These are phyloP conservation scores for Drosophila koepferae DNA, from an alignment of 2,888 invertebrate genomes.

Conservation along the genomic window DNA sequence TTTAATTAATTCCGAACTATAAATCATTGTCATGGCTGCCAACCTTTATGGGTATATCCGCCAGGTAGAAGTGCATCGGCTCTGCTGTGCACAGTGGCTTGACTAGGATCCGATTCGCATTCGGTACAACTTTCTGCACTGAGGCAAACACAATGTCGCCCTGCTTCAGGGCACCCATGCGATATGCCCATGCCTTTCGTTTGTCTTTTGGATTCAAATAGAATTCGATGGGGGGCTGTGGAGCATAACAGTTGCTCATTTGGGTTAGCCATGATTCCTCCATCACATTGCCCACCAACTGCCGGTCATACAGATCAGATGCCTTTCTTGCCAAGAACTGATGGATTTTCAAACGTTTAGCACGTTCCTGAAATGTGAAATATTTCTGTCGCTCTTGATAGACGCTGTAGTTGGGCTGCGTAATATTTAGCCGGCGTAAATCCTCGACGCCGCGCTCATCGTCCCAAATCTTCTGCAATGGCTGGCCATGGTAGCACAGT, in stretches of 20 bases:
- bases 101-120: constrained; percentile 83
- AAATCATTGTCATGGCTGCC: constrained; percentile 18
- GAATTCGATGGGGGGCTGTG: constrained; percentile 93
- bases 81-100: constrained; percentile 94
- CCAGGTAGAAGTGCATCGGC: constrained; percentile 91
- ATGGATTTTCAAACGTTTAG: constrained; percentile 92
- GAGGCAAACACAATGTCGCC: constrained; percentile 93
- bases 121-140: constrained; percentile 89
- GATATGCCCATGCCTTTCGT: constrained; percentile 91
- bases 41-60: constrained; percentile 95
- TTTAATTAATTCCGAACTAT: not conserved
- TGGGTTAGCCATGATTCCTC: constrained; percentile 75
- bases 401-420: constrained; percentile 89
- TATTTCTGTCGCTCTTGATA: constrained; percentile 93
- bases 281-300: constrained; percentile 84
- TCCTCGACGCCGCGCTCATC: constrained; percentile 92
- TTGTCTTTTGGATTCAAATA: constrained; percentile 87
- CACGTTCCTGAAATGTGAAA: constrained; percentile 93
- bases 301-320: constrained; percentile 89
- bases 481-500: constrained; percentile 94
- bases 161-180: constrained; percentile 90
- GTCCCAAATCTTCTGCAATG: constrained; percentile 95
- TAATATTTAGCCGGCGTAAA: constrained; percentile 87
- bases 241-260: constrained; percentile 60
- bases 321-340: constrained; percentile 95